A percentile compares a stretch with the other conserved stretches of the same genome.
These are phyloP conservation scores for Oryzias sinensis DNA, from an alignment of 2,797 vertebrate genomes.

Conservation along the genomic window DNA sequence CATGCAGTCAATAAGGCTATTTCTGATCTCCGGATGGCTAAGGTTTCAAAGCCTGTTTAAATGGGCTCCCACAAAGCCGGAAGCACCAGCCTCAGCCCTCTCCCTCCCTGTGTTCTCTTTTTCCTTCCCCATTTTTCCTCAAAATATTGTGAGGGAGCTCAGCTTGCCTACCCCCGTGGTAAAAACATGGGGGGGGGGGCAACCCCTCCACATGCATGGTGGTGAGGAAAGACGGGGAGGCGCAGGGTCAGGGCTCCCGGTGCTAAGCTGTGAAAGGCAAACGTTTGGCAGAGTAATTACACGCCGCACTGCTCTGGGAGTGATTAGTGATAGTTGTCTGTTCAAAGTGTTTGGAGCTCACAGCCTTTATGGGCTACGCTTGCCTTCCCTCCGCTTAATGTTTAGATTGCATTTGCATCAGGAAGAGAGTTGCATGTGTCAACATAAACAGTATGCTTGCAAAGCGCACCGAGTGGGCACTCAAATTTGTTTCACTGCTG, in stretches of 20 bases:
- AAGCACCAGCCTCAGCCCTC: conserved; percentile 69
- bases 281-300: conserved; percentile 83
- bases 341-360: conserved; percentile 77
- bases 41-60: conserved; percentile 82
- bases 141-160: conserved; percentile 74
- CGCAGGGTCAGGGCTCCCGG: conserved; percentile 76
- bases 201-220: conserved; percentile 63
- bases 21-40: conserved; percentile 81
- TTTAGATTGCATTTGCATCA: conserved; percentile 78
- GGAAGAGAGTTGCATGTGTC: conserved; percentile 69
- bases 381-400: conserved; percentile 72
- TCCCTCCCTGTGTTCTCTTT: conserved; percentile 56
- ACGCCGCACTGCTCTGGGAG: conserved; percentile 80
- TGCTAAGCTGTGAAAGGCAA: conserved; percentile 83
- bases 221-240: conserved; percentile 79
- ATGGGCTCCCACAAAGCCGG: conserved; percentile 77
- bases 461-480: conserved; percentile 33
- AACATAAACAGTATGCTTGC: conserved; percentile 63
- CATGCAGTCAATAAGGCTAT: conserved; percentile 78
- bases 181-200: conserved; percentile 25
- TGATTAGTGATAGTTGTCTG: conserved; percentile 83
- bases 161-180: conserved; percentile 61
- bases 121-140: conserved; percentile 59
- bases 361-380: conserved; percentile 75
- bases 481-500: conserved; percentile 31